Conservation (phyloP, 2,113 vertebrate genomes). For the Ctenomys sociabilis region DNA sequence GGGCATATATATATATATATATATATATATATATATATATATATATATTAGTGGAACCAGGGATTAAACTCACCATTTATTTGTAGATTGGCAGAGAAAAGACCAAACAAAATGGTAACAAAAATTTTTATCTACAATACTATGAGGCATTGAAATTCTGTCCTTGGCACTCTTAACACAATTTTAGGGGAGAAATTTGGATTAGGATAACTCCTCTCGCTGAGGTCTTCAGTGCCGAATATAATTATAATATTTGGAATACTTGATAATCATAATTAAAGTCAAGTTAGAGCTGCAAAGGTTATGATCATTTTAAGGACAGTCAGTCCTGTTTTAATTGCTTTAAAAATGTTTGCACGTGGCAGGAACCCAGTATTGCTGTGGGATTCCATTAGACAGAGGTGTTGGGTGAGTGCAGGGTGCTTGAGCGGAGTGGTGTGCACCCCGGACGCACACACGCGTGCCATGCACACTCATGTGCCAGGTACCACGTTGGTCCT, state of each 20-base stretch:
- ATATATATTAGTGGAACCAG: too few species aligned
- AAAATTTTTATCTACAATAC: not conserved
- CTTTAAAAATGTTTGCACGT: slow-evolving; percentile 39
- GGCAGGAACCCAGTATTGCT: not conserved
- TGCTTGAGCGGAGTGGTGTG: not conserved
- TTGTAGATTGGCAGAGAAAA: not conserved
- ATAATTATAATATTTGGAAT: slow-evolving; percentile 11
- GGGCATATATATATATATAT: not conserved
- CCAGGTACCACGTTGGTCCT: not conserved
- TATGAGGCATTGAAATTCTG: not conserved
- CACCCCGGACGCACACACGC: not conserved
- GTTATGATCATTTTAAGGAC: not conserved
- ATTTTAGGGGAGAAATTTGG: not conserved
- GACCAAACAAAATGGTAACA: not conserved
- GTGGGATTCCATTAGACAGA: not conserved
- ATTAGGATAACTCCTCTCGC: not conserved
- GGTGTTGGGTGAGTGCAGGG: not conserved
- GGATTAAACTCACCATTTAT: not conserved
- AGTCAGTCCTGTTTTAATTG: slow-evolving; percentile 20
- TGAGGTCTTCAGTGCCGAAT: not conserved
- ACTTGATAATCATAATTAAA: slow-evolving; percentile 16
- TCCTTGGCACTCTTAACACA: not conserved
- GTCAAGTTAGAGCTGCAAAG: not conserved
- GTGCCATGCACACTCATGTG: fast-evolving
- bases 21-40: too few species aligned